phyloP scores from a whole-genome alignment of 2,113 vertebrate genomes.

The Morone saxatilis region DNA sequence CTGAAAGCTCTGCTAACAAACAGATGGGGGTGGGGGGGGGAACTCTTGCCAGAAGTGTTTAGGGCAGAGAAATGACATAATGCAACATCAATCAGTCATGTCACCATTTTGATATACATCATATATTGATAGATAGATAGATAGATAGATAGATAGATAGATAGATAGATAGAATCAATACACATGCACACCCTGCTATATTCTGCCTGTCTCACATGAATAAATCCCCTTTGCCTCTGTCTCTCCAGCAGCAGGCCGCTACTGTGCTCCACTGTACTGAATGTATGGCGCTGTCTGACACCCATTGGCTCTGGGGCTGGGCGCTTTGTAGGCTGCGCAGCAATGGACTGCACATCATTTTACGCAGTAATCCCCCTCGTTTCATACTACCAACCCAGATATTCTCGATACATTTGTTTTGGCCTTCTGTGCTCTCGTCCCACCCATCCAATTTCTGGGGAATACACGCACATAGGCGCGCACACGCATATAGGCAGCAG shows the following conservation, averaged over 20 bases:
- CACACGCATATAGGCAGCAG: background rate
- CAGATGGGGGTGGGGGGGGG: conserved; percentile 40
- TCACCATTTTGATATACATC: conserved; percentile 44
- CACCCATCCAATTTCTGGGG: conserved; percentile 65
- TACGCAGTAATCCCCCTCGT: conserved; percentile 75
- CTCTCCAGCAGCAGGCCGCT: conserved; percentile 48
- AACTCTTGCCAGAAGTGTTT: conserved; percentile 53
- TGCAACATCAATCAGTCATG: conserved; percentile 59
- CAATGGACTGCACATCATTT: conserved; percentile 76
- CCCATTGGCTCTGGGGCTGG: conserved; percentile 70
- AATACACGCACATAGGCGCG: background rate
- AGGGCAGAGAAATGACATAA: conserved; percentile 65
- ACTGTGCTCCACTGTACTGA: conserved; percentile 52
- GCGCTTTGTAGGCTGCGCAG: conserved; percentile 76
- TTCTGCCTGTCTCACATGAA: conserved; percentile 29
- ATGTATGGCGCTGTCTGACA: conserved; percentile 76
- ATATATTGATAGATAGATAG: conserved; percentile 21
- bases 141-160: conserved; percentile 21
- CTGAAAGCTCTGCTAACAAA: conserved; percentile 70
- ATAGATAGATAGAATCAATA: conserved; percentile 13
- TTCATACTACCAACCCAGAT: conserved; percentile 56
- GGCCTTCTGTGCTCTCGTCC: conserved; percentile 62
- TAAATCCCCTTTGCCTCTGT: conserved; percentile 8
- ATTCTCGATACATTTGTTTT: conserved; percentile 61
- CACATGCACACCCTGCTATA: background rate